Percentiles rank a stretch among this genome's conserved stretches.
Conservation (phyloP, 2,113 vertebrate genomes). For the Caracal caracal region DNA sequence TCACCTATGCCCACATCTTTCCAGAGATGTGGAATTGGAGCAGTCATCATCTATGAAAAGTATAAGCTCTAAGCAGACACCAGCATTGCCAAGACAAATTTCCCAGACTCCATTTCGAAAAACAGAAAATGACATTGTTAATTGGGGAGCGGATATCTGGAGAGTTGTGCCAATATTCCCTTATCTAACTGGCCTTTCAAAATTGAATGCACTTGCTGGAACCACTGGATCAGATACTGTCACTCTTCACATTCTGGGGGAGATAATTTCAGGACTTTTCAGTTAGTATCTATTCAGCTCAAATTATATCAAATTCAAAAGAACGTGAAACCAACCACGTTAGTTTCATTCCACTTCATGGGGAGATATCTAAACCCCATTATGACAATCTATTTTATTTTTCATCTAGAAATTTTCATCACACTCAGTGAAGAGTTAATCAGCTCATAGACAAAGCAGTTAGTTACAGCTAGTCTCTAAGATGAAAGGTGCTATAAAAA, state of each 20-base stretch:
- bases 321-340: constrained; percentile 52
- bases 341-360: constrained; percentile 64
- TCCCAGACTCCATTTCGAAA: constrained; percentile 55
- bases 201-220: constrained; percentile 62
- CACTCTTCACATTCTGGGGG: constrained; percentile 57
- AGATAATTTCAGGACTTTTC: constrained; percentile 73
- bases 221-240: constrained; percentile 64
- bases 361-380: constrained; percentile 57
- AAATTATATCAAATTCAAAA: constrained; percentile 65
- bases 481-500: constrained; percentile 75
- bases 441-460: constrained; percentile 71
- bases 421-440: constrained; percentile 69
- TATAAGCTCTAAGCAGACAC: constrained; percentile 33
- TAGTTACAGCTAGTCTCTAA: constrained; percentile 67
- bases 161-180: constrained; percentile 63
- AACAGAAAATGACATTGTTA: constrained; percentile 76
- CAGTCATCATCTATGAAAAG: constrained; percentile 28
- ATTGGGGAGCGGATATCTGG: constrained; percentile 61
- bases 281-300: constrained; percentile 64
- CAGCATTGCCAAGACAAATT: constrained; percentile 33
- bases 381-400: constrained; percentile 70
- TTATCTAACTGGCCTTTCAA: constrained; percentile 79
- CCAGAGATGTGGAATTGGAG: neutral
- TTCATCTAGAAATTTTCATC: constrained; percentile 73
- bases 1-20: neutral